Percentiles rank a stretch among this genome's conserved stretches.
Conservation (phyloP, 2,888 invertebrate genomes). For the Pelosia muscerda region DNA sequence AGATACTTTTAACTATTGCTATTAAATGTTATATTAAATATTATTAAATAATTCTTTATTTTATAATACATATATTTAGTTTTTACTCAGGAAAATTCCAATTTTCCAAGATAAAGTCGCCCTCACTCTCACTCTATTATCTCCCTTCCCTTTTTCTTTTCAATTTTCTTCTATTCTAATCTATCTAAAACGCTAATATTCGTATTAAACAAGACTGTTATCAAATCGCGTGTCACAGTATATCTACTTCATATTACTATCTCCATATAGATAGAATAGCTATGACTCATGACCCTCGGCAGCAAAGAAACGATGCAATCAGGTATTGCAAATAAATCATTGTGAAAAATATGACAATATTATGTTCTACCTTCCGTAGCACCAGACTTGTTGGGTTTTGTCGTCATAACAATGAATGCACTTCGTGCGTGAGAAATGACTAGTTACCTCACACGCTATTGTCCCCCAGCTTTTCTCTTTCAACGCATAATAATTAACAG, state of each 20-base stretch:
- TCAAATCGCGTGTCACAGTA: too few species aligned
- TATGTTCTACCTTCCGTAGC: background rate
- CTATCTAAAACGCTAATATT: too few species aligned
- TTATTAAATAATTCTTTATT: too few species aligned
- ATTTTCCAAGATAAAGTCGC: too few species aligned
- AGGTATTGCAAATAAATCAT: background rate
- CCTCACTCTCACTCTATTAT: too few species aligned
- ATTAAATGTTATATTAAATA: too few species aligned
- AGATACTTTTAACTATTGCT: background rate
- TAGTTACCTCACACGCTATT: background rate
- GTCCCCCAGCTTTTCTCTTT: background rate
- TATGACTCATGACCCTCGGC: background rate
- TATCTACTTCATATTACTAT: too few species aligned
- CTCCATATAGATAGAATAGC: background rate
- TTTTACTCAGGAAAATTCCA: too few species aligned
- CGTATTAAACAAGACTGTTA: too few species aligned
- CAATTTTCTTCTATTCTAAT: too few species aligned
- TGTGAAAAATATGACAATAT: constrained; percentile 3
- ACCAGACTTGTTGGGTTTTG: constrained; percentile 2
- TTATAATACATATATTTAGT: too few species aligned
- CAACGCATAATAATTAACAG: background rate
- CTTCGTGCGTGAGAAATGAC: constrained; percentile 9
- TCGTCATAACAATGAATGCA: constrained; percentile 4
- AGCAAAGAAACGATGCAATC: background rate
- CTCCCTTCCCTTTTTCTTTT: too few species aligned